Evolutionary conservation across 2,113 vertebrate genomes (phyloP), one percentile per base, ranked within the genome.

Genomic region (Neolamprologus cancellatus): DNA sequence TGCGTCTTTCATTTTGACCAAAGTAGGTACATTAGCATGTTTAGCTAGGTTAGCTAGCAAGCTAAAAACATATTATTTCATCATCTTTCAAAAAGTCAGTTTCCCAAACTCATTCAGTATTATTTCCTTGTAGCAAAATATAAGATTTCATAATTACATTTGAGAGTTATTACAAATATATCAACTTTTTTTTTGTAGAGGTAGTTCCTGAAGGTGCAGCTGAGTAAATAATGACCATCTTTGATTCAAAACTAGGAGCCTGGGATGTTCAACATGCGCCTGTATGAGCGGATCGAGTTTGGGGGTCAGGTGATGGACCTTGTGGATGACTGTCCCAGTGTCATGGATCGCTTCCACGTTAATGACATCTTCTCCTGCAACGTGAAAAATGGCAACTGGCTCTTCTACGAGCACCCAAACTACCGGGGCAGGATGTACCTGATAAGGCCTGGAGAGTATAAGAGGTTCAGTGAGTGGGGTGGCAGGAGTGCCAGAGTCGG

Each of bases 391-490:
- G 94, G 95, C 59, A 92, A 95, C 90, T 95, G 95, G 95, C 90
- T 95, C 18, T 95, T 95, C 90, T 96, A 89, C 2, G 95, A 96
- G 71, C 88, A 94, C 6, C 82, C 92, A 1, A 79, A 95, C 86
- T 95, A 95, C 88, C 25, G 55, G 34, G 96, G 96, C 50, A 89
- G 88, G 86, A 94, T 95, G 94, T 94, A 95, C 83, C 93, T 94
- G 78, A 79, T 96, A 8, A 85, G 87, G 41, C 94, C 95, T 1
- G 94, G 94, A 50, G 94, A 94, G 57, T 96, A 96, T 93, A 91
- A 79, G 69, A 93, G 94, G 87, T 95, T 95, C 88, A 96, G 91
- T 5, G 94, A 96, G 55, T 96, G 95, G 95, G 94, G 94, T 2
- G 88, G 92, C 41, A 85, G 85, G 32, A 94, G 18, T 8, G 94